Evolutionary conservation across 53 echinoderm and acorn worm species (phyloP), one percentile per base, ranked within the genome.

Genomic region (Zoroaster sp.): DNA sequence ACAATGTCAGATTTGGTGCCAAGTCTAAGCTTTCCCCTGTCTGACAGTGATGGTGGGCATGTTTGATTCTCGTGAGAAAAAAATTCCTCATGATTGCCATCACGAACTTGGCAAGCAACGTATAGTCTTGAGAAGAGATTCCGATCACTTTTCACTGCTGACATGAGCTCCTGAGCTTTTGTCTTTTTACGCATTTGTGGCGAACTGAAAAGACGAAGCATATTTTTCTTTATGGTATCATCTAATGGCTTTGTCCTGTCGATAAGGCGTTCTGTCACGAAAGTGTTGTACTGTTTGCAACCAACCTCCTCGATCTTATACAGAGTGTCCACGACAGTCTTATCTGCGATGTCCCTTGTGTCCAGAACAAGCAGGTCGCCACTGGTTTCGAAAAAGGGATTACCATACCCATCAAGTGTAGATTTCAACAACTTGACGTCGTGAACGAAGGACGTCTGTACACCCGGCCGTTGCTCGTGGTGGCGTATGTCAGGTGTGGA

Each of bases 51-150:
- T 25, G 92, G 92, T 28, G 83, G 83, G 40, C 51, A 37, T 35
- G 83, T 45, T 32, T 92, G 87, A 74, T 83, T 92, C 43, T 88
- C 81, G 38, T 92, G 92, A 14, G 44, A 43, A 10, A 92, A 92
- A 36, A 92, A 88, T 44, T 88, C 40, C 3, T 92, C 47, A 4
- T 88, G 18, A 23, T 80, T 68, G 5, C 92, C 88, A 54, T 80
- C 63, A 4, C 92, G 20, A 35, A 59, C 33, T 35, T 92, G 92
- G 41, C 81, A 88, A 17, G 65, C 35, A 73, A 90, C 34, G 25
- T 75, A 90, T 13, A 85, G 63, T 43, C 86, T 72, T 11, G 91
- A 91, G 76, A 86, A 88, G 18, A 88, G 75, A 35, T 20, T 55
- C 36, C 88, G 75, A 65, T 90, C 83, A 33, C 33, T 83, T 35